A percentile compares a stretch with the other conserved stretches of the same genome.
These are phyloP conservation scores for Octopus bimaculoides DNA, from an alignment of 1,140 invertebrate species.

Conservation along the genomic window DNA sequence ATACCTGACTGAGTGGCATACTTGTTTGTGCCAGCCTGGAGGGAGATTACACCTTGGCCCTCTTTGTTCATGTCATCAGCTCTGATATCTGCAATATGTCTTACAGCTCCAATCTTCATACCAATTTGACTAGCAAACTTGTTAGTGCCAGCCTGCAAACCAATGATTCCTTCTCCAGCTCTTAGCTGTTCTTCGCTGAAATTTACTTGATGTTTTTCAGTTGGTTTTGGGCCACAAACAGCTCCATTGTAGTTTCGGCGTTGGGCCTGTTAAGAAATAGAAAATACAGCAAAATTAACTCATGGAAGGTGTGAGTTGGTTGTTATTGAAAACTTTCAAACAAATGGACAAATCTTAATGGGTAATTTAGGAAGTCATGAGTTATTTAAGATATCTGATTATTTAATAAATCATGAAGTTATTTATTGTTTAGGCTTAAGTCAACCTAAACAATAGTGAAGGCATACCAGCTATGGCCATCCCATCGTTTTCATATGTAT, in stretches of 20 bases:
- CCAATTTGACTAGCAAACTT: slow-evolving; percentile 65
- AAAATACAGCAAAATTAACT: slow-evolving; percentile 11
- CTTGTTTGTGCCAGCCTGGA: slow-evolving; percentile 94
- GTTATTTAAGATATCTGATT: no score
- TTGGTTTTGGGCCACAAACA: slow-evolving; percentile 79
- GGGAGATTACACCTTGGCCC: slow-evolving; percentile 83
- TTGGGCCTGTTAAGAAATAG: slow-evolving; percentile 42
- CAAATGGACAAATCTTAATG: no score
- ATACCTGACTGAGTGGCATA: slow-evolving; percentile 87
- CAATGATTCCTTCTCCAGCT: slow-evolving; percentile 86
- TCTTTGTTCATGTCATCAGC: slow-evolving; percentile 44
- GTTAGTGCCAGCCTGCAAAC: slow-evolving; percentile 70
- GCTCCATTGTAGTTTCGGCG: slow-evolving; percentile 43
- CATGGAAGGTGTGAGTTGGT: background rate
- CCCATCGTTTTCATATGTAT: no score
- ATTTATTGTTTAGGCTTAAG: no score
- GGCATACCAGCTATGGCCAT: no score
- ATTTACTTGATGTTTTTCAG: slow-evolving; percentile 81
- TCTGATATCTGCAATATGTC: slow-evolving; percentile 53
- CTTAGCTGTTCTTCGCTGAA: slow-evolving; percentile 82
- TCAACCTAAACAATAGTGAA: no score
- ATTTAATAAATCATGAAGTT: no score
- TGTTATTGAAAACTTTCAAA: no score
- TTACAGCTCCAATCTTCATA: slow-evolving; percentile 47
- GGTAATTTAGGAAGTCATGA: no score